Evolutionary conservation across 2,113 vertebrate genomes (phyloP), one percentile per base, ranked within the genome.

Genomic region (Oreochromis aureus): DNA sequence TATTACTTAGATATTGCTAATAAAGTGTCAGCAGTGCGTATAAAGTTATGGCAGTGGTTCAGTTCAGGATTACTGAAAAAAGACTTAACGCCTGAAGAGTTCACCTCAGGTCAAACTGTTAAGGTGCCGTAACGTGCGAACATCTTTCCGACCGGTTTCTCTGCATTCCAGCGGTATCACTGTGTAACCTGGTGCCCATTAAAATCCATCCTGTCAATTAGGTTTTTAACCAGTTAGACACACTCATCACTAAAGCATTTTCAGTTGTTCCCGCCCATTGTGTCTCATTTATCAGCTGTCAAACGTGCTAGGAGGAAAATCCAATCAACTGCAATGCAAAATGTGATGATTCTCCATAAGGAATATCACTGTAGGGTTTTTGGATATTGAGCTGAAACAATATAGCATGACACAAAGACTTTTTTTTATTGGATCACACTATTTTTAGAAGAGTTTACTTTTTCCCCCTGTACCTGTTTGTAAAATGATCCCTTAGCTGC

Each of bases 261-360:
- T 48, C 13, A 46, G 44, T 8, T 32, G 66, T 22, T 82, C 59
- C 63, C n/a, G 3, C 87, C 82, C 51, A 15, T 18, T n/a, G 22
- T 84, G 78, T 73, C 55, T 88, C 78, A 83, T 84, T 81, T 34
- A 63, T 88, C 46, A 82, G 46, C 89, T 83, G 81, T 85, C 92
- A 91, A 61, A 91, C 84, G 16, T 86, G 81, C 86, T 89, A 71
- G 82, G 56, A 71, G 79, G 53, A 63, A 48, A 34, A 58, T 27
- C 7, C 41, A 82, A 59, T 34, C 44, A 78, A 61, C 80, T 46
- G 55, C 22, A 59, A 19, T 32, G 46, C 18, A 54, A 66, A 81
- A 3, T 51, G 24, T 51, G 8, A 66, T 87, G 22, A 4, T 12
- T n/a, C 54, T 44, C 54, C 24, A 39, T 2, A 48, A 34, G 54